Evolutionary conservation across 2,113 vertebrate species (phyloP), one percentile per base, ranked within the genome.

Genomic region (Mola mola): DNA sequence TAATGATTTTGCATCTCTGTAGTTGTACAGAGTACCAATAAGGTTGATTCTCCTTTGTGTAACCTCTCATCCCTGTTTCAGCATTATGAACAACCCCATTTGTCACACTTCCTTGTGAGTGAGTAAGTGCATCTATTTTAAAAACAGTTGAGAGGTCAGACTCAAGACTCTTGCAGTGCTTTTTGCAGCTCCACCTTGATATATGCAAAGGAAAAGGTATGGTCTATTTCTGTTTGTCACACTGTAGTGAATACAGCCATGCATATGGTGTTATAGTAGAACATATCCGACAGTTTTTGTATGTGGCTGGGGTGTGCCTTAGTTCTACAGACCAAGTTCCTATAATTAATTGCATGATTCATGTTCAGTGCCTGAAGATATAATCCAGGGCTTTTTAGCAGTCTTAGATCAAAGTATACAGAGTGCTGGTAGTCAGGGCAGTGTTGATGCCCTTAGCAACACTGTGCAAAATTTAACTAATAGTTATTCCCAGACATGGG

Each of bases 101-200:
- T 65, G 20, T 40, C 9, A 5, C 19, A 48, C 12, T 61, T 59
- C 58, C 48, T 75, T 52, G 26, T 29, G 48, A 65, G 26, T 29
- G 48, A 65, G 55, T 29, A 43, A 66, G 52, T 73, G 59, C 53
- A 46, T 67, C 36, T 74, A 52, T 70, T 80, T 71, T 41, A 63
- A 57, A 72, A 68, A 47, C 15, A 24, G 37, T 46, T 16, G 28
- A 79, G 67, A 66, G 79, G 64, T 77, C 70, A 70, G 56, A 43
- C 46, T 60, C 8, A 9, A 25, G 51, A 11, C 28, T 25, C 37
- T 38, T 33, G 52, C 50, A 36, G 28, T 41, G 21, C 33, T 67
- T 53, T 74, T 70, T 68, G 26, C 55, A 56, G 29, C 29, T 68
- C 55, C 15, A 40, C 59, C 46, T 29, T 43, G 5, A 33, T 29